Conservation (phyloP, 1,140 invertebrate species). For the Drosophila santomea region DNA sequence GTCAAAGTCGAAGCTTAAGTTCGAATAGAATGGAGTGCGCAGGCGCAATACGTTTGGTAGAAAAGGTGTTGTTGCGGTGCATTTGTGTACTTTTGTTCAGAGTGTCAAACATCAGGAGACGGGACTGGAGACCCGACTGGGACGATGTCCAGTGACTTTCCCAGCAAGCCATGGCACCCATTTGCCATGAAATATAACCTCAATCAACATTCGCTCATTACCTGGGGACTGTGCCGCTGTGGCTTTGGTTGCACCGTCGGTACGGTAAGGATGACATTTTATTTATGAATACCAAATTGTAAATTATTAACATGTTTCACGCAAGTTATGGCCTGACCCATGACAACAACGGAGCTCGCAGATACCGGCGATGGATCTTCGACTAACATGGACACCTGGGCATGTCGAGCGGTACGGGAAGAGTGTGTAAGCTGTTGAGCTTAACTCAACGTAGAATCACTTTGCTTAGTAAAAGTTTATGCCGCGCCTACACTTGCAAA, state of each 20-base stretch:
- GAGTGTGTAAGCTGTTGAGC: slow-evolving; percentile 13
- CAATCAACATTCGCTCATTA: slow-evolving; percentile 83
- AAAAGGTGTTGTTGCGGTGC: slow-evolving; percentile 36
- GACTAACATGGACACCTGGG: slow-evolving; percentile 44
- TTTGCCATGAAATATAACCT: slow-evolving; percentile 83
- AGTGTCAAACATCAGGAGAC: slow-evolving; percentile 71
- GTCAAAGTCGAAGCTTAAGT: slow-evolving; percentile 10
- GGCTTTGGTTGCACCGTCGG: slow-evolving; percentile 42
- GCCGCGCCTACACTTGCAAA: slow-evolving; percentile 65
- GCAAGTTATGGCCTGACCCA: slow-evolving; percentile 76
- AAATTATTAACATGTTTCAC: slow-evolving; percentile 84
- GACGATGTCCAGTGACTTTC: slow-evolving; percentile 45
- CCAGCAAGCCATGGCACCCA: slow-evolving; percentile 62
- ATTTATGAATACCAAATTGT: slow-evolving; percentile 84
- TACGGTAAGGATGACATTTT: slow-evolving; percentile 78
- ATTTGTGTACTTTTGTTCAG: slow-evolving; percentile 50
- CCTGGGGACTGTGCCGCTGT: slow-evolving; percentile 15
- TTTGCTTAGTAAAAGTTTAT: slow-evolving; percentile 76
- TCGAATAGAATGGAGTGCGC: slow-evolving; percentile 32
- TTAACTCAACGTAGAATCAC: slow-evolving; percentile 45
- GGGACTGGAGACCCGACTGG: slow-evolving; percentile 43
- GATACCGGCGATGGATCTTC: slow-evolving; percentile 52
- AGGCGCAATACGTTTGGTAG: slow-evolving; percentile 36
- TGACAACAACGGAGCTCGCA: slow-evolving; percentile 39
- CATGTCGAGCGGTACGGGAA: slow-evolving; percentile 12